phyloP scores from a whole-genome alignment of 2,113 vertebrate species.

The Tetrao urogallus region DNA sequence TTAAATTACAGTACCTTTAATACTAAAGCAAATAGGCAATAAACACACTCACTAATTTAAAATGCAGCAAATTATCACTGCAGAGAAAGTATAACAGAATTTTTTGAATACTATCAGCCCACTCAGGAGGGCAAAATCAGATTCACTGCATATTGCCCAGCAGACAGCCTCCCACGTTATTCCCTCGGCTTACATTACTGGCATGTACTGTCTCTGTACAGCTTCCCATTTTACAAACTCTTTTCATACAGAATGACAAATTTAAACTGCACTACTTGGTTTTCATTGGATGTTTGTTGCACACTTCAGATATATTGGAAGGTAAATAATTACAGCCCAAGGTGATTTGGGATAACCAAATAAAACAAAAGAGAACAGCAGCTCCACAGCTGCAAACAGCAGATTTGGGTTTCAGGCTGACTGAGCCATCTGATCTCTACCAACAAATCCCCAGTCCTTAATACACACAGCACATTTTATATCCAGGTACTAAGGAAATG shows the following conservation, averaged over 20 bases:
- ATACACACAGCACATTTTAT: background rate
- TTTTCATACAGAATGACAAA: constrained; percentile 17
- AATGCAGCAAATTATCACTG: constrained; percentile 65
- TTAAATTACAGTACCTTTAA: background rate
- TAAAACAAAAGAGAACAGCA: background rate
- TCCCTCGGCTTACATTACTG: constrained; percentile 77
- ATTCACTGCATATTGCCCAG: constrained; percentile 82
- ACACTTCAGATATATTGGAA: background rate
- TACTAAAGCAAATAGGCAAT: background rate
- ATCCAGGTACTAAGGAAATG: background rate
- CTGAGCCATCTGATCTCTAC: background rate
- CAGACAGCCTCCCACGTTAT: constrained; percentile 84
- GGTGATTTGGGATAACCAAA: background rate
- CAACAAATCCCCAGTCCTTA: background rate
- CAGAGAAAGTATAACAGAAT: constrained; percentile 75
- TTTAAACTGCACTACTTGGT: background rate
- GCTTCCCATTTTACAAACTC: constrained; percentile 28
- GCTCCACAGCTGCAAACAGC: background rate
- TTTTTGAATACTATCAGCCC: constrained; percentile 86
- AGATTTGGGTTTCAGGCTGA: constrained; percentile 28
- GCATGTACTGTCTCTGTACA: constrained; percentile 51
- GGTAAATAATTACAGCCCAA: background rate
- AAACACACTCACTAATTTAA: constrained; percentile 47
- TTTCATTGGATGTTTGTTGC: background rate
- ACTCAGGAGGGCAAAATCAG: constrained; percentile 85